A percentile compares a stretch with the other conserved stretches of the same genome.
Evolutionary conservation across 2,113 vertebrate species (phyloP).

Genomic region (Columba janthina): DNA sequence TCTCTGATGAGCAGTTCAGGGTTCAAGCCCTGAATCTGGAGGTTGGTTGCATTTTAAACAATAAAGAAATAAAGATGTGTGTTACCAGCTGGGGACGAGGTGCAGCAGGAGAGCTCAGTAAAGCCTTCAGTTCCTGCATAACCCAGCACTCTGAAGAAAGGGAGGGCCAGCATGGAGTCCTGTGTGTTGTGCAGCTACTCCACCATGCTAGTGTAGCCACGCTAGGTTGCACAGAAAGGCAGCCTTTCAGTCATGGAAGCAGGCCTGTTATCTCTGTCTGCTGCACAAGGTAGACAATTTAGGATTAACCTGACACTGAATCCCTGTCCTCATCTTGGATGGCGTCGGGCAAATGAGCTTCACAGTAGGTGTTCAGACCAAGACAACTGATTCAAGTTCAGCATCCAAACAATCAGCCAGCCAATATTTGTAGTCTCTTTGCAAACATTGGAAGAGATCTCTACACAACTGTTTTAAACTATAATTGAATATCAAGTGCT

Average conservation of each 20-base stretch:
- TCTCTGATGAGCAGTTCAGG: neutral
- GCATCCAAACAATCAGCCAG: neutral
- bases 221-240: neutral
- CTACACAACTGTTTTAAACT: neutral
- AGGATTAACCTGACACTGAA: neutral
- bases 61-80: neutral
- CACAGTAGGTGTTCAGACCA: neutral
- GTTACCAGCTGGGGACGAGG: neutral
- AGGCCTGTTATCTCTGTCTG: neutral
- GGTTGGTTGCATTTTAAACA: neutral
- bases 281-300: neutral
- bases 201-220: rapidly evolving
- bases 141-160: neutral
- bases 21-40: neutral
- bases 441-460: neutral
- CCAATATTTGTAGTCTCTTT: neutral
- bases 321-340: neutral
- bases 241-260: neutral
- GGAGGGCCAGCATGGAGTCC: neutral
- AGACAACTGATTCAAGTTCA: neutral
- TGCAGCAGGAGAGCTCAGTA: neutral
- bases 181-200: neutral
- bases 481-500: neutral
- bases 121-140: neutral
- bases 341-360: neutral